A percentile compares a stretch with the other conserved stretches of the same genome.
Evolutionary conservation across 1,140 invertebrate genomes (phyloP).

Genomic region (Listronotus bonariensis): DNA sequence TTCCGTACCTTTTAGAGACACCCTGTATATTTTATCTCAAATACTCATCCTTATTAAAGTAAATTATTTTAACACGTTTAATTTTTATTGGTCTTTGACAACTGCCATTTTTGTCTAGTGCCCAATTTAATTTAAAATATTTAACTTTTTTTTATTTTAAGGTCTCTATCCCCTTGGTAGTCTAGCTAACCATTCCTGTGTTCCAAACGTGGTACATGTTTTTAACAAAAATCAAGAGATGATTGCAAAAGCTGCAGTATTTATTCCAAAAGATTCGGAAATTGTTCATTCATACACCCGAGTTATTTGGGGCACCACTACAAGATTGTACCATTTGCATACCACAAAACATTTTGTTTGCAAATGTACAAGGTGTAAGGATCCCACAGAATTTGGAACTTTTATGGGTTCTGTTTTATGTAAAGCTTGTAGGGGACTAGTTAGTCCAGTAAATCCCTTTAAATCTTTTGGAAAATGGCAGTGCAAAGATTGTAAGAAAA

Average conservation of each 20-base stretch:
- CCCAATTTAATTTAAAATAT: background rate
- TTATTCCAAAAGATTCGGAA: slow-evolving; percentile 68
- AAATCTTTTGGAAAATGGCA: slow-evolving; percentile 57
- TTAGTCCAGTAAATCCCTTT: slow-evolving; percentile 57
- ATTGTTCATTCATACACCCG: slow-evolving; percentile 75
- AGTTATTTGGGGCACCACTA: slow-evolving; percentile 72
- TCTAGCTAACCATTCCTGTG: slow-evolving; percentile 76
- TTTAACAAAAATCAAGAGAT: slow-evolving; percentile 66
- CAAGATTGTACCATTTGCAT: slow-evolving; percentile 67
- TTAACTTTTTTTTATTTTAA: slow-evolving; percentile 13
- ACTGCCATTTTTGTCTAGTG: background rate
- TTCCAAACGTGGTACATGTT: slow-evolving; percentile 72
- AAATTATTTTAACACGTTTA: no score
- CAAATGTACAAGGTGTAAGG: slow-evolving; percentile 63
- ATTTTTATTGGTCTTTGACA: background rate
- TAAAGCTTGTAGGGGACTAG: slow-evolving; percentile 55
- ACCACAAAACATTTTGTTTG: slow-evolving; percentile 78
- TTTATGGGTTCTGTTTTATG: slow-evolving; percentile 59
- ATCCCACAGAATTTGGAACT: slow-evolving; percentile 64
- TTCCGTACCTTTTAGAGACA: no score
- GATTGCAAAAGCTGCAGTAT: slow-evolving; percentile 64
- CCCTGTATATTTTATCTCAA: no score
- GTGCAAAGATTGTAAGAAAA: slow-evolving; percentile 58
- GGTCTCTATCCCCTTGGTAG: slow-evolving; percentile 73
- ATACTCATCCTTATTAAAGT: no score